phyloP scores from a whole-genome alignment of 2,113 vertebrate species.

The Mormoops blainvillei region DNA sequence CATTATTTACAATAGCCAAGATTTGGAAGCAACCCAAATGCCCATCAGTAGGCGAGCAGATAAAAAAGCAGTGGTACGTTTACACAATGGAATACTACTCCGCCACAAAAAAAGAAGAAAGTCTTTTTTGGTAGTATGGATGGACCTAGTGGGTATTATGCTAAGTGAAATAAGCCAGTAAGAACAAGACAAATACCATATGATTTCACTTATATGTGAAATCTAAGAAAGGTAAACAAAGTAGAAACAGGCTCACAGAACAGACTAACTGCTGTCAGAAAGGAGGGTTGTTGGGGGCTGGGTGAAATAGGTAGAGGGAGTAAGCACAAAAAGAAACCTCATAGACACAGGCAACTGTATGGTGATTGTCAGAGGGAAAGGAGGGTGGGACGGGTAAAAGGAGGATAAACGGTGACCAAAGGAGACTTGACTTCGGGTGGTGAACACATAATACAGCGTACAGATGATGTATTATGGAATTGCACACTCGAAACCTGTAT shows the following conservation, averaged over 20 bases:
- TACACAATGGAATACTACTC: background rate
- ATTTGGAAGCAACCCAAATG: background rate
- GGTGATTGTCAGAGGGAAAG: background rate
- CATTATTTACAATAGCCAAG: background rate
- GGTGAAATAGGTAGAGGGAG: background rate
- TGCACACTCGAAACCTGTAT: background rate
- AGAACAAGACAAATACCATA: background rate
- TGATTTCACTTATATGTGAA: background rate
- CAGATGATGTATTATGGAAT: background rate
- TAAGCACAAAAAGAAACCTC: background rate
- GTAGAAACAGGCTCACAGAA: background rate
- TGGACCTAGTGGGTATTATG: background rate
- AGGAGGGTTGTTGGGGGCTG: background rate
- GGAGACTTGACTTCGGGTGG: background rate
- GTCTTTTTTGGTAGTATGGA: background rate
- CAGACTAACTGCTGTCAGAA: background rate
- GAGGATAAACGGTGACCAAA: background rate
- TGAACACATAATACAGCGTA: background rate
- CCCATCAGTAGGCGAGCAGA: background rate
- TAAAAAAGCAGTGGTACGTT: background rate
- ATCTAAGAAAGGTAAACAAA: background rate
- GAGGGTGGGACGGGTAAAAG: background rate
- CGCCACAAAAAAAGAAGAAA: background rate
- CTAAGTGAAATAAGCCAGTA: background rate
- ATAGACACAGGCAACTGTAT: background rate